Percentiles rank a stretch among this genome's conserved stretches.
Evolutionary conservation across 2,888 invertebrate genomes (phyloP).

Genomic region (Lasioglossum morio): DNA sequence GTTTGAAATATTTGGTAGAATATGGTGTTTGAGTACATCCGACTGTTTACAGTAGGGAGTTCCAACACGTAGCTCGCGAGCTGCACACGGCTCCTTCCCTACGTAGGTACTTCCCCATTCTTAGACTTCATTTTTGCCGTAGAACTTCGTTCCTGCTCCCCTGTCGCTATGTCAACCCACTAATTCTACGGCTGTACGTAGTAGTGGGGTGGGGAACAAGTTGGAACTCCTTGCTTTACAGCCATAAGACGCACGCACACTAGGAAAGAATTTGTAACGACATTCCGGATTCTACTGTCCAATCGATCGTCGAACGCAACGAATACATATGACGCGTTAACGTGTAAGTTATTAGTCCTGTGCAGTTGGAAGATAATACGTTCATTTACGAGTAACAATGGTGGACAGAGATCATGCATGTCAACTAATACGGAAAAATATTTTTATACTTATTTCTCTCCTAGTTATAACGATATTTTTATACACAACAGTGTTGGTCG

Average conservation of each 20-base stretch:
- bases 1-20: not conserved
- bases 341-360: slow-evolving; percentile 60
- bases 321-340: slow-evolving; percentile 56
- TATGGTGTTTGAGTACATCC: not conserved
- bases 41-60: not conserved
- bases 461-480: slow-evolving; percentile 61
- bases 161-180: too few species aligned
- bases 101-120: too few species aligned
- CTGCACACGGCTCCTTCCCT: too few species aligned
- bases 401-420: slow-evolving; percentile 63
- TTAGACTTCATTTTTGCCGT: too few species aligned
- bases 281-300: slow-evolving; percentile 60
- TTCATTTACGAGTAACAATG: slow-evolving; percentile 56
- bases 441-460: slow-evolving; percentile 62
- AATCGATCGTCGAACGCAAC: slow-evolving; percentile 51
- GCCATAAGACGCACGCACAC: not conserved
- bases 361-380: slow-evolving; percentile 60
- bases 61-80: too few species aligned
- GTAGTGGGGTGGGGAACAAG: too few species aligned
- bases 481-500: slow-evolving; percentile 54
- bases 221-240: not conserved
- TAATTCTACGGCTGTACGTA: too few species aligned
- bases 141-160: too few species aligned
- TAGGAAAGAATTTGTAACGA: not conserved
- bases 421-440: slow-evolving; percentile 47